Percentiles rank a stretch among this genome's conserved stretches.
Evolutionary conservation across 2,797 vertebrate genomes (phyloP).

Genomic region (Onychomys arenicola): DNA sequence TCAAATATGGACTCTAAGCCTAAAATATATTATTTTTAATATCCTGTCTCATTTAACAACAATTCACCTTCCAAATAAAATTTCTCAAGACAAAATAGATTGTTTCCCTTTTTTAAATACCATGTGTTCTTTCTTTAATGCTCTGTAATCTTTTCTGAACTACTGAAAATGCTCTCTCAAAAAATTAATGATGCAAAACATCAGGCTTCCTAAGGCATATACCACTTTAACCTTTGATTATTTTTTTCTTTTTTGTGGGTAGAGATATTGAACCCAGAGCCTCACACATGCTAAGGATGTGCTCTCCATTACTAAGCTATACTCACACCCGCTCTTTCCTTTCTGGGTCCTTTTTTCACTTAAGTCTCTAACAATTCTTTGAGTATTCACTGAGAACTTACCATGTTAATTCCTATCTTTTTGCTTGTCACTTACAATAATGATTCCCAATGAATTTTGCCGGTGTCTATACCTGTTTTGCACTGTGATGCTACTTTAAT

Average conservation of each 20-base stretch:
- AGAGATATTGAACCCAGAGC: not conserved
- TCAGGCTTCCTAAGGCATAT: not conserved
- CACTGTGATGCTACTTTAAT: not conserved
- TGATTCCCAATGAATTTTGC: not conserved
- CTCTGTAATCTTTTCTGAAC: constrained; percentile 10
- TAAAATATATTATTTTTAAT: not conserved
- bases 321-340: not conserved
- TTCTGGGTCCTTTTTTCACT: not conserved
- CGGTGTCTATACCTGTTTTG: not conserved
- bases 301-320: not conserved
- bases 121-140: not conserved
- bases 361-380: not conserved
- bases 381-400: not conserved
- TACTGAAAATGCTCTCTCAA: constrained; percentile 8
- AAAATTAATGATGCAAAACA: not conserved
- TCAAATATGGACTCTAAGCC: not conserved
- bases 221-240: not conserved
- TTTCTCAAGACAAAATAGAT: not conserved
- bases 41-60: not conserved
- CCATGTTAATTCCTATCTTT: not conserved
- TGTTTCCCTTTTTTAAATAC: not conserved
- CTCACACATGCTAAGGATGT: not conserved
- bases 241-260: not conserved
- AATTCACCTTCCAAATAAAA: constrained; percentile 43
- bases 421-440: not conserved